Base-by-base conservation (phyloP, 2,888 invertebrate genomes). In the Ectemnius continuus region DNA sequence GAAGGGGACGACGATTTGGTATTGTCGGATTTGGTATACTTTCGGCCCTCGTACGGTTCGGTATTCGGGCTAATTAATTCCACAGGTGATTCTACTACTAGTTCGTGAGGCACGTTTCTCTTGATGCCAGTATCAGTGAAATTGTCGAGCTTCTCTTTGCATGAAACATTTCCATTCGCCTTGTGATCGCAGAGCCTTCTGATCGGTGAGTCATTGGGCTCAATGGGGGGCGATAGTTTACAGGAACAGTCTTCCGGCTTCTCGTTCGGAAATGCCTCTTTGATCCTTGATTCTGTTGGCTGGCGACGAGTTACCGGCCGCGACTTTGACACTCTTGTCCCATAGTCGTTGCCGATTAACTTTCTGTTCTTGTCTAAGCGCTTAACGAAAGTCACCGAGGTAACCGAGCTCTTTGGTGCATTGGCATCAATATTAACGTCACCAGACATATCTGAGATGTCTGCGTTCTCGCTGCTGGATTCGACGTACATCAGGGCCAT, bases 381-480 rank as follows among this genome's bases (percentile, higher is more conserved):
- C 1, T 14, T 46, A 5, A 64, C 57, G 11, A 57, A 78, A 63
- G 65, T 70, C 46, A 67, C 59, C 14, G 70, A 67, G 64, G 73
- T 77, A 16, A 65, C 67, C 18, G 64, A 65, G 4, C 13, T 64
- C 28, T 70, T n/a, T 6, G 13, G 47, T 1, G 4, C 2, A 47
- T 23, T 46, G 47, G 36, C 23, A 77, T 67, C 57, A 62, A 73
- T 52, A 46, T 20, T 61, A 16, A 23, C 28, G 58, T 56, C 48
- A 57, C 20, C 45, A 16, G 13, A 45, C 20, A 52, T 58, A 66
- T 70, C 64, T 4, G 73, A 77, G 26, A 56, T 20, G 28, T 73
- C 78, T n/a, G 67, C 47, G 20, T 59, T 26, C 2, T 64, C 61
- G 18, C 64, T 73, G 52, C 59, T 71, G 8, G 73, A 65, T 69